Base-by-base conservation (phyloP, 2,888 invertebrate species). In the Megaustenia siamemsis region DNA sequence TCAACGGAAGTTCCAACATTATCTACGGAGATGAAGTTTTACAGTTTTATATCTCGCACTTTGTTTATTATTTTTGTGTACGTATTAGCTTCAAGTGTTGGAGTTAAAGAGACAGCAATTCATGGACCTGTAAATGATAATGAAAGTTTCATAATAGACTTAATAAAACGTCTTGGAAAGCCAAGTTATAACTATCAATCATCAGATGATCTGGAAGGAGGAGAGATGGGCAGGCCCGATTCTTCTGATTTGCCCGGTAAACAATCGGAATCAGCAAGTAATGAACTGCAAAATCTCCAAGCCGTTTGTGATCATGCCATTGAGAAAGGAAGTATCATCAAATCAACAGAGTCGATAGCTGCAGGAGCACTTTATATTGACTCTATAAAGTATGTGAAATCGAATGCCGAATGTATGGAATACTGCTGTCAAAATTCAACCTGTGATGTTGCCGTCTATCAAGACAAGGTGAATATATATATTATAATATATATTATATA, bases 401-500 rank as follows among this genome's bases (percentile, higher is more conserved):
- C 78, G 24, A 83, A 83, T n/a, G 45, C 28, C 24, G 71, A 53
- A 5, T 83, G 83, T 63, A 10, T 77, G 32, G 60, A 60, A 43
- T 63, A 45, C 56, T 83, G 83, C 35, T 83, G 83, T 63, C 76
- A 78, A 60, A 83, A 83, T 35, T 32, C 45, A 1, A 60, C 78
- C 15, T 83, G 83, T 71, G 83, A 83, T 83, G 83, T 83, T 60
- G 83, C 78, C n/a, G 83, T 83, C 60, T 83, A 83, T 60, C 83
- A 83, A 71, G 83, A 83, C 60, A 83, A 83, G 83, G 83, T 83
- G n/a, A 15, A 66, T 75, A 12, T n/a, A n/a, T n/a, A n/a, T n/a
- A n/a, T n/a, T n/a, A n/a, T n/a, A n/a, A n/a, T n/a, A n/a, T n/a
- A n/a, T n/a, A n/a, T n/a, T n/a, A n/a, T n/a, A n/a, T n/a, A n/a